Conservation (phyloP, 1,140 invertebrate species). For the Coptotermes formosanus region DNA sequence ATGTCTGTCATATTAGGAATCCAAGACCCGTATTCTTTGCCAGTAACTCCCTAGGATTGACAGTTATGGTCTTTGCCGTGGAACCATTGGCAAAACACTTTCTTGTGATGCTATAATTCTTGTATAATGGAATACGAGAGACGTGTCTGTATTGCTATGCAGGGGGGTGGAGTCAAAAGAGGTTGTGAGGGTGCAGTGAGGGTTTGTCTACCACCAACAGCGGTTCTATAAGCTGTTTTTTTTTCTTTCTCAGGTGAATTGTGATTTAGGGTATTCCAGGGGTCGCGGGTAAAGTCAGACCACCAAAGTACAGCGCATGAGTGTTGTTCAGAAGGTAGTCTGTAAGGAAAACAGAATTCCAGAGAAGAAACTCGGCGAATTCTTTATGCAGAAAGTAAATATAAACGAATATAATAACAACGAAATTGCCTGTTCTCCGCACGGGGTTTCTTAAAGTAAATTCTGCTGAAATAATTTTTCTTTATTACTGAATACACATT, state of each 20-base stretch:
- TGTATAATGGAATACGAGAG: background rate
- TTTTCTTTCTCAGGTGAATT: background rate
- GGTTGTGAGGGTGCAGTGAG: background rate
- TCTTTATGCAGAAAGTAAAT: too few species aligned
- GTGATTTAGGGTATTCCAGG: slow-evolving; percentile 1
- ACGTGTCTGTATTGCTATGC: background rate
- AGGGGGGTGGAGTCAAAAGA: background rate
- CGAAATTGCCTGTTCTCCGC: too few species aligned
- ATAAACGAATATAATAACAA: too few species aligned
- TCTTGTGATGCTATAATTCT: slow-evolving; percentile 5
- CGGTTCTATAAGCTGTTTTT: background rate
- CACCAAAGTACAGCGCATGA: background rate
- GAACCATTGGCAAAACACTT: background rate
- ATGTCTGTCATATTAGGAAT: background rate
- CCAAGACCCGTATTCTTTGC: background rate
- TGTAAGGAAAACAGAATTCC: too few species aligned
- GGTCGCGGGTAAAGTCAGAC: background rate
- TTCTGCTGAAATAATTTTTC: too few species aligned
- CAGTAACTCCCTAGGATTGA: background rate
- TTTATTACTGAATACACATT: too few species aligned
- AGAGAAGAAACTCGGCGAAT: too few species aligned
- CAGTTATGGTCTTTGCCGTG: background rate
- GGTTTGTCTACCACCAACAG: background rate
- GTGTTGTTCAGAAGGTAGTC: background rate
- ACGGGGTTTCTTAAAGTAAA: too few species aligned